Evolutionary conservation across 2,113 vertebrate species (phyloP), one percentile per base, ranked within the genome.

Genomic region (Larimichthys crocea): DNA sequence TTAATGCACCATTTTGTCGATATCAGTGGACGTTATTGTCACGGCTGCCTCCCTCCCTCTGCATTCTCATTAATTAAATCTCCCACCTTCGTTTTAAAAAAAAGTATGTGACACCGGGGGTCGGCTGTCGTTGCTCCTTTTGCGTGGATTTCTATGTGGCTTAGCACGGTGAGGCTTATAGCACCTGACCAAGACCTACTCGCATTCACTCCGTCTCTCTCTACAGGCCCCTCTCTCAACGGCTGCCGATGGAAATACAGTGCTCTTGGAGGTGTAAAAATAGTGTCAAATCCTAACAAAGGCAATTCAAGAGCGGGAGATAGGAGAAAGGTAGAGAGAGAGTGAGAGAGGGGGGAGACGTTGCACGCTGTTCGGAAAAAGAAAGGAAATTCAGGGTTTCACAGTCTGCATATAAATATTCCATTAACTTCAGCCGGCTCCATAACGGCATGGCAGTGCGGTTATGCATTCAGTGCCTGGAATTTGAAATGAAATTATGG

Each of bases 401-500:
- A 80, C 83, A 87, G 88, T 90, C 90, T 87, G 92, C 91, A 92
- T 93, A 93, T 95, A 94, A 94, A 95, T 95, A 95, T 95, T 94
- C 94, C 92, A 95, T 95, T 94, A 94, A 93, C 91, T 94, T 87
- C 89, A 80, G 90, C 87, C 52, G 80, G 86, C 91, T 93, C 88
- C 83, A 90, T 93, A 92, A 92, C 87, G 76, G 82, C 84, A 70
- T 71, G 53, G 91, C 81, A 74, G 81, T 79, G 74, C 85, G 60
- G 74, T 94, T 90, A 90, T 90, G 89, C 92, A 92, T 94, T 95
- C 91, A 89, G 73, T 79, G 86, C 84, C 86, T 86, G 88, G 93
- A 91, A 92, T 93, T 87, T 90, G 87, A 94, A 95, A 95, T 95
- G 86, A 94, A 95, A 95, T 95, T 93, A 95, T 91, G 89, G 84